These are phyloP conservation scores for Grammomys surdaster DNA, from an alignment of 2,113 vertebrate species.

Conservation along the genomic window DNA sequence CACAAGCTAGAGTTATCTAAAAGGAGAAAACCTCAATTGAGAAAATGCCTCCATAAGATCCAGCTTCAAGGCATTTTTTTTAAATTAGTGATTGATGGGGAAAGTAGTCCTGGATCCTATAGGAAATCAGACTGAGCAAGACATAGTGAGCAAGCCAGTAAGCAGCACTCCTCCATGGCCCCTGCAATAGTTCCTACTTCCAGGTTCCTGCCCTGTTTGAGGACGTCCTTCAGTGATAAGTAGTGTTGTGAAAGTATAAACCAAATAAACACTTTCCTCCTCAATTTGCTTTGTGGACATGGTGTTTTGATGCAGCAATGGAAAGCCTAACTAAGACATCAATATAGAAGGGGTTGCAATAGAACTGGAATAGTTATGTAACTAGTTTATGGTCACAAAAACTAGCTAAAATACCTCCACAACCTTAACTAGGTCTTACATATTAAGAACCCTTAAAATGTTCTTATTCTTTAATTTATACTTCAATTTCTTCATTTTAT, in stretches of 20 bases:
- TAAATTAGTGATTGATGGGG: neutral
- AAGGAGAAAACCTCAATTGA: neutral
- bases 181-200: neutral
- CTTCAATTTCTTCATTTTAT: neutral
- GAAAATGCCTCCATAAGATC: neutral
- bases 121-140: neutral
- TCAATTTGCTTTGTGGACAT: neutral
- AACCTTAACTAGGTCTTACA: neutral
- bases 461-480: constrained; percentile 43
- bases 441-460: constrained; percentile 17
- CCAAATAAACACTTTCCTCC: neutral
- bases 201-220: neutral
- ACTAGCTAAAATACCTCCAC: neutral
- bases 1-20: neutral
- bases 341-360: neutral
- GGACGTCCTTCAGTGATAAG: neutral
- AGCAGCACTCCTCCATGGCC: neutral
- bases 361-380: neutral
- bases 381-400: neutral
- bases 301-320: neutral
- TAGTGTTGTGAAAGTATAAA: neutral
- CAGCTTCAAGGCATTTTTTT: neutral
- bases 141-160: neutral
- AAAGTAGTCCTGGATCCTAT: neutral
- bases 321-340: neutral